Conservation (phyloP, 92 coral and sea anemone species). For the Epizoanthus ramosus region DNA sequence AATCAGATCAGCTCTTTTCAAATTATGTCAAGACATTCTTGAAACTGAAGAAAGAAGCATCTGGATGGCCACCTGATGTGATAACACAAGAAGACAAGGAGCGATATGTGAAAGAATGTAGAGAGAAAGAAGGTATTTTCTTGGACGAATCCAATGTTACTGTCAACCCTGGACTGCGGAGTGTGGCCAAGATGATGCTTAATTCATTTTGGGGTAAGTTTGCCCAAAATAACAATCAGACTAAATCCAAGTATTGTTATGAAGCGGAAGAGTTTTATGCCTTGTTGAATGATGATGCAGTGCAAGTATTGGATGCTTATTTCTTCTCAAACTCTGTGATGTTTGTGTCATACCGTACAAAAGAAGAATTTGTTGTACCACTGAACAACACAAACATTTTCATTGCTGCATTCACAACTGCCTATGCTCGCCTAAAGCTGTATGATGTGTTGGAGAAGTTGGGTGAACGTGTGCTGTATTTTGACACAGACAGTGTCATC, state of each 20-base stretch:
- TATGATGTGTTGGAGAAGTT: not conserved
- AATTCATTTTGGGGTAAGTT: slow-evolving; percentile 1
- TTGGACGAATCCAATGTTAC: not conserved
- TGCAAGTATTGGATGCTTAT: not conserved
- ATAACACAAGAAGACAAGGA: not conserved
- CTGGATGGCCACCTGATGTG: not conserved
- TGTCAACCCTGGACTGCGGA: slow-evolving; percentile 11
- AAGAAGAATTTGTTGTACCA: not conserved
- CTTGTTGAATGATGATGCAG: not conserved
- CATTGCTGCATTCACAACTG: slow-evolving; percentile 23
- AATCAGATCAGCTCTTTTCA: not conserved
- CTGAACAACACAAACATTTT: not conserved
- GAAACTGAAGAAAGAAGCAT: not conserved
- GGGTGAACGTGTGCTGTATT: slow-evolving; percentile 12
- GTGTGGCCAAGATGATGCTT: slow-evolving; percentile 2
- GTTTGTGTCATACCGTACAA: not conserved
- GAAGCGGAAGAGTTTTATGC: slow-evolving; percentile 14
- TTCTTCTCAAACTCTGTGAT: not conserved
- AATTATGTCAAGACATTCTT: not conserved
- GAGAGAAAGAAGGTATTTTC: slow-evolving; percentile 7
- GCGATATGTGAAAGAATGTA: not conserved
- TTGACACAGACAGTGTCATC: slow-evolving; percentile 37
- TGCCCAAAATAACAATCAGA: too few relatives aligned
- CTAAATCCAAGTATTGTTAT: too few relatives aligned
- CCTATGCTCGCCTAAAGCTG: slow-evolving; percentile 6